These are phyloP conservation scores for Limonius californicus DNA, from an alignment of 1,140 invertebrate species.

Conservation along the genomic window DNA sequence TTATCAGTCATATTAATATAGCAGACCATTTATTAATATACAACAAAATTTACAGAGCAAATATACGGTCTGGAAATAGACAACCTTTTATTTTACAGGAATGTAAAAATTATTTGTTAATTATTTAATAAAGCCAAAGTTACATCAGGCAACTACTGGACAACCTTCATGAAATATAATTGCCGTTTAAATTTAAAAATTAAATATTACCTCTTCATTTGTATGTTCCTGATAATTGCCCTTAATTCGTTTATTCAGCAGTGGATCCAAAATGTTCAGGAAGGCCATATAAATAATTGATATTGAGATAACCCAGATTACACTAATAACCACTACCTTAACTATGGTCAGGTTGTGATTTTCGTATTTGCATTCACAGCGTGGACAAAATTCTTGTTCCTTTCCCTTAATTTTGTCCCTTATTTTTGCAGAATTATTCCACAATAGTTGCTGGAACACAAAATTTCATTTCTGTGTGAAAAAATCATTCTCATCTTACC, in stretches of 20 bases:
- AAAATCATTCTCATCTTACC: conserved; percentile 51
- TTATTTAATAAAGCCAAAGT: no score
- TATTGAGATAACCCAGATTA: conserved; percentile 95
- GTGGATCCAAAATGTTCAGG: conserved; percentile 92
- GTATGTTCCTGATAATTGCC: conserved; percentile 91
- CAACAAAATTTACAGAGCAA: no score
- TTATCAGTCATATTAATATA: no score
- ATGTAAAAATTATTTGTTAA: no score
- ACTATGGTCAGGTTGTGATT: conserved; percentile 93
- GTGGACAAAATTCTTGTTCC: conserved; percentile 84
- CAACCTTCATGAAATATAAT: no score
- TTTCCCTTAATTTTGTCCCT: conserved; percentile 69
- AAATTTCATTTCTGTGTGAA: not conserved
- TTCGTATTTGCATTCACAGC: conserved; percentile 95
- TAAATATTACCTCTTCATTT: conserved; percentile 83
- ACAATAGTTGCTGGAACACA: conserved; percentile 78
- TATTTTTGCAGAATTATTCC: conserved; percentile 74
- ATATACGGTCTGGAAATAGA: no score
- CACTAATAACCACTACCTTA: conserved; percentile 96
- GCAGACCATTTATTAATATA: no score
- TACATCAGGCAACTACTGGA: no score
- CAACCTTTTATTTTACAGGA: no score
- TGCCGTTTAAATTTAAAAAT: not conserved
- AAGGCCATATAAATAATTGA: conserved; percentile 98
- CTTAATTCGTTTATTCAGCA: conserved; percentile 87